Evolutionary conservation across 1,140 invertebrate genomes (phyloP), one percentile per base, ranked within the genome.

Genomic region (Camponotus floridanus): DNA sequence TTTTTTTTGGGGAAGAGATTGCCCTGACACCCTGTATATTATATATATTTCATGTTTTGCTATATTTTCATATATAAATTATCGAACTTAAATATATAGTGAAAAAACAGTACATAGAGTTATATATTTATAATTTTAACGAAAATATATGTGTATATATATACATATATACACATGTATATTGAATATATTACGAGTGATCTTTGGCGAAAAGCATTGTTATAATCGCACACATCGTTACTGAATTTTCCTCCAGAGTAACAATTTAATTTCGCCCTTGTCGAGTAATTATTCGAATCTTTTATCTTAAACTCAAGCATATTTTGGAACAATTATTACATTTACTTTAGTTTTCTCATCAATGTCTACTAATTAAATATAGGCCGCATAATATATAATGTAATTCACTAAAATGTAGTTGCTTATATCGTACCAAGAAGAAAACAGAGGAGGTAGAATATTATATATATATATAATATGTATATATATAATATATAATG

Each of bases 21-120:
- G 26, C 26, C 26, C 26, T 26, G 26, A 26, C 26, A 26, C 26
- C 26, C 26, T 26, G 26, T 26, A 26, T 26, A 26, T 26, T 26
- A 67, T 51, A 55, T 55, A 51, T 55, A 68, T 79, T 79, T 68
- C 33, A 15, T 61, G 36, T 74, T 21, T 48, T 45, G 48, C 48
- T 57, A 55, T 68, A 68, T 80, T 80, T 55, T 80, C 45, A 59
- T 15, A 51, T 70, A 80, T 80, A 80, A 80, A 80, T 67, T 68
- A 80, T 80, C 65, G 65, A 80, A 80, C 65, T 80, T 80, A 80
- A 80, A 80, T 42, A 80, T 70, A 80, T 26, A 15, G 15, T 70
- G 78, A 70, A 70, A 70, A 80, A 80, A 42, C 36, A 15, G 59
- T 57, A 65, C 48, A 68, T 21, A n/a, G 48, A 21, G 26, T 79